Evolutionary conservation across 2,888 invertebrate species (phyloP).

Genomic region (Pterostichus niger): DNA sequence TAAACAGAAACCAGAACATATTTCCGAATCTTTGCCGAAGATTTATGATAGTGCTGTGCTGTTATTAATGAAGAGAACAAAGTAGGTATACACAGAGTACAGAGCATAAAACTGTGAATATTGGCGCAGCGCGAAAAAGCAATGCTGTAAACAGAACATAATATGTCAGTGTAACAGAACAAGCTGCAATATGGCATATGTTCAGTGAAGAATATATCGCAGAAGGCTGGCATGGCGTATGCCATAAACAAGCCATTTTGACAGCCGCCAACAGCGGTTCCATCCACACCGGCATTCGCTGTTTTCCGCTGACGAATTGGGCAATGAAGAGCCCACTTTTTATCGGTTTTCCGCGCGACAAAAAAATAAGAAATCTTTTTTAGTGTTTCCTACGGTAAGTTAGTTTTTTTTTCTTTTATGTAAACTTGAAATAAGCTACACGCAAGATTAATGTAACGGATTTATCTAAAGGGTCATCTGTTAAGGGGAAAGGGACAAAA

Average conservation of each 20-base stretch:
- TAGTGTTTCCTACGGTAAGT: slow-evolving; percentile 49
- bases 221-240: slow-evolving; percentile 25
- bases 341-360: slow-evolving; percentile 55
- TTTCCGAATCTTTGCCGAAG: neutral
- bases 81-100: slow-evolving; percentile 26
- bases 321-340: slow-evolving; percentile 59
- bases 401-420: slow-evolving; percentile 59
- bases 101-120: slow-evolving; percentile 34
- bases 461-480: slow-evolving; percentile 63
- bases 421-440: slow-evolving; percentile 64
- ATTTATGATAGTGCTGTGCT: slow-evolving; percentile 5
- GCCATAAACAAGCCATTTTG: slow-evolving; percentile 49
- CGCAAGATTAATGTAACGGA: slow-evolving; percentile 64
- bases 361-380: slow-evolving; percentile 61
- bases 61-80: slow-evolving; percentile 42
- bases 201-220: slow-evolving; percentile 43
- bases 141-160: slow-evolving; percentile 20
- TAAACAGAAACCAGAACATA: too few species aligned
- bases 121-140: slow-evolving; percentile 26
- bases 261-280: slow-evolving; percentile 47
- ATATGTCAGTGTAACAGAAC: slow-evolving; percentile 38
- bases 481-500: slow-evolving; percentile 56
- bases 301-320: slow-evolving; percentile 60
- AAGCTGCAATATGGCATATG: slow-evolving; percentile 24
- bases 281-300: slow-evolving; percentile 31